These are phyloP conservation scores for Ataeniobius toweri DNA, from an alignment of 2,797 vertebrate species.

Conservation along the genomic window DNA sequence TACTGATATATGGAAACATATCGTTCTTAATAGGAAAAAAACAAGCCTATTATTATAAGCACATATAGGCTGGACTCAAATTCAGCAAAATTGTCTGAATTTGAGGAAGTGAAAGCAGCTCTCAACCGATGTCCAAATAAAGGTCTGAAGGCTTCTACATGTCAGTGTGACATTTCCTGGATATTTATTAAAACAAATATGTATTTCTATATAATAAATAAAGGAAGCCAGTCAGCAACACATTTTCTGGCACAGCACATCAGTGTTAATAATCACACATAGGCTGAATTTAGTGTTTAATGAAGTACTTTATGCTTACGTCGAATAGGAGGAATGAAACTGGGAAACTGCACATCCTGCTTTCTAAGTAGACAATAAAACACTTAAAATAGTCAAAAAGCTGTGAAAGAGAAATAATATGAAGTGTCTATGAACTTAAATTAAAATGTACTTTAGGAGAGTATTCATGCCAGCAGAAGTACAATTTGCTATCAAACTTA, in stretches of 20 bases:
- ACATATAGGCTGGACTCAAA: conserved; percentile 12
- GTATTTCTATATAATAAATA: neutral
- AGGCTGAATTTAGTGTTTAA: neutral
- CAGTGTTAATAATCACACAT: neutral
- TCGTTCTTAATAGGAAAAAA: neutral
- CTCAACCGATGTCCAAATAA: conserved; percentile 33
- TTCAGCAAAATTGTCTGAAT: conserved; percentile 32
- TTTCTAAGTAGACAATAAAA: neutral
- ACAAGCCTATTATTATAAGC: conserved; percentile 4
- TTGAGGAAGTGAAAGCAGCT: conserved; percentile 52
- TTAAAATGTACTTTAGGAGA: neutral
- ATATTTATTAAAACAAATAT: neutral
- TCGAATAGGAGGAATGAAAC: neutral
- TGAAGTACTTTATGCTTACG: neutral
- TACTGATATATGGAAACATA: neutral
- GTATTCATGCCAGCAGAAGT: neutral
- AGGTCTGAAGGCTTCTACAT: conserved; percentile 18
- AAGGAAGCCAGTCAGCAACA: neutral
- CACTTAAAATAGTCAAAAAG: neutral
- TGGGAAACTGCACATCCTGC: neutral
- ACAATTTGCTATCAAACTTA: neutral
- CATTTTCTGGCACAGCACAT: neutral
- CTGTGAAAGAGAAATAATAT: too few relatives aligned
- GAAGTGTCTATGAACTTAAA: neutral
- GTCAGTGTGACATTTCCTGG: conserved; percentile 18